Evolutionary conservation across 2,888 invertebrate species (phyloP).

Genomic region (Lasius fuliginosus): DNA sequence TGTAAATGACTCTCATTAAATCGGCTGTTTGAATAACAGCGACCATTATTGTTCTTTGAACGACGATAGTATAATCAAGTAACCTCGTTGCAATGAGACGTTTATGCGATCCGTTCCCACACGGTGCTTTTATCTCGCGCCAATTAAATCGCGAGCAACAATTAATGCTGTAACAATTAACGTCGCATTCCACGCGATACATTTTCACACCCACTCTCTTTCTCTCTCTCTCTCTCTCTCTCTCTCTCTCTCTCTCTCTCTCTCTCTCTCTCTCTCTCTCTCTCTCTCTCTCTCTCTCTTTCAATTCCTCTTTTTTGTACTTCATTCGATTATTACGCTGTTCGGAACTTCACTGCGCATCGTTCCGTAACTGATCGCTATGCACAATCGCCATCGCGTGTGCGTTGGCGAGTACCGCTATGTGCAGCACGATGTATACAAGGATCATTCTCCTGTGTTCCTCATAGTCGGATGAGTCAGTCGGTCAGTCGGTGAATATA

Average conservation of each 20-base stretch:
- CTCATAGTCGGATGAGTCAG: constrained; percentile 14
- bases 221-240: too few species aligned
- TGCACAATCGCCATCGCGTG: background rate
- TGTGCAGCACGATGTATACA: background rate
- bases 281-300: background rate
- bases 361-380: constrained; percentile 18
- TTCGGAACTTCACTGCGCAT: background rate
- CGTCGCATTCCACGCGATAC: background rate
- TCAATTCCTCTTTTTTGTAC: background rate
- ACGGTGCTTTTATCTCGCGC: background rate
- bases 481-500: constrained; percentile 47
- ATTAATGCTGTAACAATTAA: constrained; percentile 19
- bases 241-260: background rate
- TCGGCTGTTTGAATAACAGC: background rate
- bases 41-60: background rate
- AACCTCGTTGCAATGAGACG: background rate
- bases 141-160: constrained; percentile 17
- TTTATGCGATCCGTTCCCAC: background rate
- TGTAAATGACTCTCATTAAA: constrained; percentile 6
- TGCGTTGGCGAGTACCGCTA: constrained; percentile 28
- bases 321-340: constrained; percentile 13
- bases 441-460: constrained; percentile 13
- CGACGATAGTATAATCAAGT: background rate
- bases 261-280: too few species aligned
- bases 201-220: background rate